Evolutionary conservation across 2,113 vertebrate genomes (phyloP), one percentile per base, ranked within the genome.

Genomic region (Hippocampus barbouri): DNA sequence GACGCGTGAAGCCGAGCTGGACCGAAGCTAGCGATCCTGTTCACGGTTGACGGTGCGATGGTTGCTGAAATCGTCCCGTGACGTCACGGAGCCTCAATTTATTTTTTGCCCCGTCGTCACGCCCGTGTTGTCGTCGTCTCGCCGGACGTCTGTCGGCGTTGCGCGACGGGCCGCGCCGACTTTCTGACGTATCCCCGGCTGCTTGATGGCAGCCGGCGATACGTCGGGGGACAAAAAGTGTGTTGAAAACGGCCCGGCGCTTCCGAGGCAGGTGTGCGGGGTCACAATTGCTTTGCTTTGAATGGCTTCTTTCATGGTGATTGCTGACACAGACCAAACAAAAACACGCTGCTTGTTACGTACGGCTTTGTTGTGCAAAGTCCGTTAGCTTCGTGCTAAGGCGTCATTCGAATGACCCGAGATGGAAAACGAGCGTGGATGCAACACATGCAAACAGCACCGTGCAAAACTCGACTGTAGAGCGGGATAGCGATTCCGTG

Each of bases 1-100:
- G 8, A 57, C 87, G 86, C 90, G 87, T 86, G 86, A 85, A 88
- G 85, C 86, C 86, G 89, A 88, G 80, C 89, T 81, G 77, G 63
- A 90, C 89, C 88, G 86, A 89, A 82, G 83, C 34, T 38, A 38
- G 34, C 34, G 34, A 38, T 3, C 30, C 3, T 2, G 30, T 2
- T 30, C 30, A 4, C 30, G 30, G 30, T 30, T 2, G 30, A 30
- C 30, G 30, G 30, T 4, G 27, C 30, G 30, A 0, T 2, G 30
- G 30, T 30, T 0, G 34, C 5, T 5, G 34, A 38, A 38, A 38
- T 38, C 34, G 34, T 38, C 5, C 79, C 76, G 72, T 83, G 83
- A 83, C 72, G 83, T 75, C 80, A 74, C 38, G 12, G 41, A 12
- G 53, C 23, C 8, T n/a, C 21, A 23, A 11, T 23, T 8, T 54